phyloP scores from a whole-genome alignment of 2,888 invertebrate genomes.

The Monopis laevigella region DNA sequence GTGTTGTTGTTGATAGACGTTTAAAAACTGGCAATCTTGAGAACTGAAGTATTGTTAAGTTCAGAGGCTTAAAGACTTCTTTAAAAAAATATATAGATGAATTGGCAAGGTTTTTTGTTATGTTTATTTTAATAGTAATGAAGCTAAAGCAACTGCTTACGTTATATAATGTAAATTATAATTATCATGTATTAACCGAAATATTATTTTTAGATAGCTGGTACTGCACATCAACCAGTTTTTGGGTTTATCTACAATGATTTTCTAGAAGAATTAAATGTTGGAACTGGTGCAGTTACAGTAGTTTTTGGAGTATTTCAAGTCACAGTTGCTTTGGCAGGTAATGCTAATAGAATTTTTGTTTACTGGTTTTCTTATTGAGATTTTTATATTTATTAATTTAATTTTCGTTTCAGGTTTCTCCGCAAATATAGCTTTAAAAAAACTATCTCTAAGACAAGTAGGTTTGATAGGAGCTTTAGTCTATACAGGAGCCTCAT shows the following conservation, averaged over 20 bases:
- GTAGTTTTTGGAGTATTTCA: slow-evolving; percentile 66
- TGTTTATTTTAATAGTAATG: too few species aligned
- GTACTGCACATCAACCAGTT: slow-evolving; percentile 63
- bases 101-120: too few species aligned
- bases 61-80: too few species aligned
- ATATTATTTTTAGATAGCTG: slow-evolving; percentile 50
- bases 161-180: too few species aligned
- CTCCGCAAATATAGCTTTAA: slow-evolving; percentile 73
- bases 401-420: slow-evolving; percentile 64
- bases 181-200: too few species aligned
- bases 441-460: slow-evolving; percentile 70
- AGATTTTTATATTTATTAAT: not conserved
- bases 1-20: too few species aligned
- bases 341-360: slow-evolving; percentile 31
- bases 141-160: too few species aligned
- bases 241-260: slow-evolving; percentile 69
- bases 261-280: slow-evolving; percentile 61
- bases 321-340: slow-evolving; percentile 63
- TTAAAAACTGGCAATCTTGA: too few species aligned
- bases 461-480: slow-evolving; percentile 74
- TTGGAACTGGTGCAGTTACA: slow-evolving; percentile 65
- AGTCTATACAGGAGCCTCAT: slow-evolving; percentile 70
- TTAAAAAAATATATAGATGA: too few species aligned
- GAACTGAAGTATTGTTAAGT: too few species aligned
- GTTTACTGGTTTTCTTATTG: not conserved